phyloP scores from a whole-genome alignment of 2,797 vertebrate genomes.

The Ispidina lecontei region DNA sequence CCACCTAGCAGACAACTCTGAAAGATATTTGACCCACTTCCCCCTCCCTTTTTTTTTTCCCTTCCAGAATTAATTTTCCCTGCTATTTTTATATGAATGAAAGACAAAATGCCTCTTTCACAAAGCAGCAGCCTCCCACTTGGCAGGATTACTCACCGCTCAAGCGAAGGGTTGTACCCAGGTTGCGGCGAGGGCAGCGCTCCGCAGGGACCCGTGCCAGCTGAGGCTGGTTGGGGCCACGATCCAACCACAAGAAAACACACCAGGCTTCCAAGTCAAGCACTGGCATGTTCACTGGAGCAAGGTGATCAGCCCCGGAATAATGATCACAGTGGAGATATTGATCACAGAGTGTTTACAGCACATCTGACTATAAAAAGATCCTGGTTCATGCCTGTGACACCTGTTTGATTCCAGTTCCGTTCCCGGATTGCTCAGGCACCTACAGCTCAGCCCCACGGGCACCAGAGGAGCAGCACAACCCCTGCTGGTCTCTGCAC shows the following conservation, averaged over 20 bases:
- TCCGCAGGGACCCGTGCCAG: conserved; percentile 68
- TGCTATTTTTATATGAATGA: conserved; percentile 78
- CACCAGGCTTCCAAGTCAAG: conserved; percentile 76
- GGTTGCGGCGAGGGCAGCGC: conserved; percentile 68
- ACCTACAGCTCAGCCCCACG: not conserved
- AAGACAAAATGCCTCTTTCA: conserved; percentile 80
- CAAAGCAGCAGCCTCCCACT: conserved; percentile 77
- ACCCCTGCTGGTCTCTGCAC: not conserved
- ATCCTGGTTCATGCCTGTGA: conserved; percentile 62
- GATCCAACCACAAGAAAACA: conserved; percentile 69
- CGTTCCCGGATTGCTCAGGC: conserved; percentile 13
- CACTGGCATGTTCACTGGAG: conserved; percentile 72
- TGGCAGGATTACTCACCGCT: conserved; percentile 76
- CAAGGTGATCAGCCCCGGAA: conserved; percentile 71
- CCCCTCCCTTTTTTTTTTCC: conserved; percentile 43
- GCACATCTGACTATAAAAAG: conserved; percentile 59
- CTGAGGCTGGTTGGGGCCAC: conserved; percentile 62
- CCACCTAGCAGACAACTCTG: conserved; percentile 80
- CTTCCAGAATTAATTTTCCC: conserved; percentile 69
- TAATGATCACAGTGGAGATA: conserved; percentile 72
- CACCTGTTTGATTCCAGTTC: conserved; percentile 49
- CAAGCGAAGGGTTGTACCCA: conserved; percentile 81
- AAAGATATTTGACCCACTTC: conserved; percentile 77
- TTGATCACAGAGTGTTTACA: conserved; percentile 73
- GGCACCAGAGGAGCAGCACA: not conserved